Conservation (phyloP, 2,113 vertebrate genomes). For the Pomatostomus ruficeps region DNA sequence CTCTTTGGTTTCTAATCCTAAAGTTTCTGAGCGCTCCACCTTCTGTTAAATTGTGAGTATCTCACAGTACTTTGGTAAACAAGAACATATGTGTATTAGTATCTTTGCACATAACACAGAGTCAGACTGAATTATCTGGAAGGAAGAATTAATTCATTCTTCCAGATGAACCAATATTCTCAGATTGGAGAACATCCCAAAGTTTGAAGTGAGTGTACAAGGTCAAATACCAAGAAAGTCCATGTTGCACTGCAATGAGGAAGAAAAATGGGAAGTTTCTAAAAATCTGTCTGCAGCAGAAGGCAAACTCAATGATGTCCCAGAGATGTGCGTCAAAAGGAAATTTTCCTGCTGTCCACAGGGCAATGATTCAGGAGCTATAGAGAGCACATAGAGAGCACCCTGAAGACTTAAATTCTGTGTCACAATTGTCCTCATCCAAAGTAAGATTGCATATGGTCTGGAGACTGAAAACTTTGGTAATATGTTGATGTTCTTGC, state of each 20-base stretch:
- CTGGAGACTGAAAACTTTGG: background rate
- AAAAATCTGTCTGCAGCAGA: background rate
- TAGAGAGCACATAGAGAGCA: no score
- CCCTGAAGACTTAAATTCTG: background rate
- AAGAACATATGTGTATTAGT: background rate
- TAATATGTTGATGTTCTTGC: background rate
- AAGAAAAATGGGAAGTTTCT: background rate
- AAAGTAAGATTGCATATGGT: background rate
- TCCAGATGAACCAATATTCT: background rate
- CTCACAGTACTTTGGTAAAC: background rate
- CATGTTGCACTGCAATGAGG: background rate
- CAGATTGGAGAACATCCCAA: background rate
- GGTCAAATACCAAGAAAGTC: fast-evolving
- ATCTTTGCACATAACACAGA: background rate
- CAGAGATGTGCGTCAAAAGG: fast-evolving
- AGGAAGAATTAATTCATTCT: background rate
- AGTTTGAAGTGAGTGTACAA: background rate
- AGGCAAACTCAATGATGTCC: background rate
- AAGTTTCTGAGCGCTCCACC: background rate
- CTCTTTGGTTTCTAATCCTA: background rate
- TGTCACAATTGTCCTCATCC: background rate
- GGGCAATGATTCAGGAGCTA: background rate
- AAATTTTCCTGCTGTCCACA: background rate
- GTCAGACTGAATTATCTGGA: background rate
- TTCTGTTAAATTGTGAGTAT: background rate